phyloP scores from a whole-genome alignment of 2,888 invertebrate genomes.

The Sarcophaga carnaria region DNA sequence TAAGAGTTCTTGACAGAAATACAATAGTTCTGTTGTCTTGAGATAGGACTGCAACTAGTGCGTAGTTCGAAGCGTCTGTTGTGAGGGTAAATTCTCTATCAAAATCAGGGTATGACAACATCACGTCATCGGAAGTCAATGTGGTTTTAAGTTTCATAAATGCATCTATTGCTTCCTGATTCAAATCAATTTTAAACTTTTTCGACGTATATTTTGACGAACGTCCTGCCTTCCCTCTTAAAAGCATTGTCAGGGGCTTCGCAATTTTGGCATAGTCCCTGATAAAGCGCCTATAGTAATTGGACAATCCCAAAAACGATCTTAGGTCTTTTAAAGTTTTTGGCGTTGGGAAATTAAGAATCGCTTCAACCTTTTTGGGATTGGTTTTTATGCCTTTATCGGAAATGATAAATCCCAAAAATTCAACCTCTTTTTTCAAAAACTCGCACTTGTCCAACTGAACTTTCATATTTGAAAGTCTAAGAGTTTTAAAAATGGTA shows the following conservation, averaged over 20 bases:
- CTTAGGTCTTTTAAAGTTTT: not conserved
- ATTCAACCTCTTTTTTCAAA: not conserved
- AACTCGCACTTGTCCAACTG: not conserved
- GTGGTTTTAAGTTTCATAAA: not conserved
- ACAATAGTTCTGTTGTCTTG: constrained; percentile 26
- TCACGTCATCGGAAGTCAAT: constrained; percentile 12
- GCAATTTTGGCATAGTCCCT: no score
- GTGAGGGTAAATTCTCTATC: constrained; percentile 49
- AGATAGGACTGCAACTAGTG: constrained; percentile 54
- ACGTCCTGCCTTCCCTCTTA: no score
- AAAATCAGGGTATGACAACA: constrained; percentile 56
- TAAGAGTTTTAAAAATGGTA: not conserved
- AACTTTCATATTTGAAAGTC: not conserved
- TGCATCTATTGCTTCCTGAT: constrained; percentile 10
- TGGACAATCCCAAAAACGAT: not conserved
- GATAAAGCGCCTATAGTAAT: no score
- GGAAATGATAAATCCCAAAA: not conserved
- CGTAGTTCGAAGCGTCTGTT: constrained; percentile 59
- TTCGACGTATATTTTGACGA: not conserved
- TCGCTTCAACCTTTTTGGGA: not conserved
- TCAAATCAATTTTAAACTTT: not conserved
- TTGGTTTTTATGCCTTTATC: not conserved
- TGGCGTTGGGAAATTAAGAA: not conserved
- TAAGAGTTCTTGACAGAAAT: constrained; percentile 35
- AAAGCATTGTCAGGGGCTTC: no score